A percentile compares a stretch with the other conserved stretches of the same genome.
Conservation (phyloP, 2,113 vertebrate species). For the Ptilorrhoa leucosticta region DNA sequence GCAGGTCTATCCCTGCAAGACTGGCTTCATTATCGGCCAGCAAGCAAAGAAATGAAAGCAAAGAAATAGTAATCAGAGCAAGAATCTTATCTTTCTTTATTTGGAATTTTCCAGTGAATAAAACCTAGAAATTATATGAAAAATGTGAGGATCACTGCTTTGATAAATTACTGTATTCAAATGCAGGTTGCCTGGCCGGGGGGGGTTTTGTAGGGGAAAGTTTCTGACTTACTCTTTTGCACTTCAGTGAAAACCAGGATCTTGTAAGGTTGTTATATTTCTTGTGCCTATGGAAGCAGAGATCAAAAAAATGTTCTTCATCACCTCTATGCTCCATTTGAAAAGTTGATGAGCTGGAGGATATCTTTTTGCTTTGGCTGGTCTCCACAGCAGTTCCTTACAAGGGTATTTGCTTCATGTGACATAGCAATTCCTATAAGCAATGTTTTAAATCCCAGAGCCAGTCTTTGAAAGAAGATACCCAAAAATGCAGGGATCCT, state of each 20-base stretch:
- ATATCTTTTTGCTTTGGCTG: background rate
- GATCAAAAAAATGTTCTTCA: background rate
- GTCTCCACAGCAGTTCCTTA: background rate
- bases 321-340: conserved; percentile 1
- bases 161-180: background rate
- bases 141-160: background rate
- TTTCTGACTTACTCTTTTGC: background rate
- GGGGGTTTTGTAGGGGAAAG: background rate
- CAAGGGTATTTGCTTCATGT: background rate
- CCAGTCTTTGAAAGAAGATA: background rate
- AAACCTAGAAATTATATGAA: background rate
- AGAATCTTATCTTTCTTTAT: background rate
- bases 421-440: background rate
- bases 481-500: background rate
- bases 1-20: background rate
- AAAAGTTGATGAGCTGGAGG: conserved; percentile 38
- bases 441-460: background rate
- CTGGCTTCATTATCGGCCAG: background rate
- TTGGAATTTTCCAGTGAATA: background rate
- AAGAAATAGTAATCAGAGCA: background rate
- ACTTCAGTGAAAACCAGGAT: background rate
- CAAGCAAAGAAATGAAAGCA: background rate
- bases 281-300: background rate
- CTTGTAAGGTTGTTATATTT: background rate
- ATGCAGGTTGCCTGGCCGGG: background rate